Evolutionary conservation across 2,113 vertebrate species (phyloP), one percentile per base, ranked within the genome.

Genomic region (Opisthocomus hoazin): DNA sequence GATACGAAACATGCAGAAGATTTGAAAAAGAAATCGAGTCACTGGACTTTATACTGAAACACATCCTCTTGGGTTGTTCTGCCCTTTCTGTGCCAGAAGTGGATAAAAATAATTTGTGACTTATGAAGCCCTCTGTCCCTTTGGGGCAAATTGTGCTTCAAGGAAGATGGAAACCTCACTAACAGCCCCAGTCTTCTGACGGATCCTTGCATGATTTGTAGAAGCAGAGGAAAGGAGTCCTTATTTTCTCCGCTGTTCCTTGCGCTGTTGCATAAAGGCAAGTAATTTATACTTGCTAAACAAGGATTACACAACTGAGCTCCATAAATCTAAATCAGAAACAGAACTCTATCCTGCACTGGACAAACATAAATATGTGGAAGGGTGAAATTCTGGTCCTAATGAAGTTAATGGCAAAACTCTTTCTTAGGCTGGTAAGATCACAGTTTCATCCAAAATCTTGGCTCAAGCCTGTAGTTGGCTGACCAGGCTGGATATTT

Each of bases 281-380:
- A 89, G 19, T 30, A 65, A 56, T 27, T 92, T 93, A 88, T 80
- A 88, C 85, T 27, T 89, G 64, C 76, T 86, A 84, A 94, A 74
- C 0, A 78, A 23, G 21, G 39, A 89, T 97, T 97, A 82, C 82
- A 85, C 90, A 96, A 95, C 10, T 24, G 18, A 87, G 37, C 17
- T 94, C 53, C 37, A 75, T 64, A 90, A 78, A 92, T 71, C 30
- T 86, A 96, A 95, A 95, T 61, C 64, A 93, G 80, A 95, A 94
- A 93, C 92, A 96, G 73, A 89, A 75, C 24, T 66, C 79, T 68
- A 2, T 71, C 29, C 39, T 66, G 23, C 32, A 77, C 17, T 84
- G 60, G 79, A 90, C 76, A 92, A 87, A 77, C 24, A 74, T 23
- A 36, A 79, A 89, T 89, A 84, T 24, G 22, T 37, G 41, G 29